phyloP scores from a whole-genome alignment of 2,113 vertebrate genomes.

The Neomonachus schauinslandi region DNA sequence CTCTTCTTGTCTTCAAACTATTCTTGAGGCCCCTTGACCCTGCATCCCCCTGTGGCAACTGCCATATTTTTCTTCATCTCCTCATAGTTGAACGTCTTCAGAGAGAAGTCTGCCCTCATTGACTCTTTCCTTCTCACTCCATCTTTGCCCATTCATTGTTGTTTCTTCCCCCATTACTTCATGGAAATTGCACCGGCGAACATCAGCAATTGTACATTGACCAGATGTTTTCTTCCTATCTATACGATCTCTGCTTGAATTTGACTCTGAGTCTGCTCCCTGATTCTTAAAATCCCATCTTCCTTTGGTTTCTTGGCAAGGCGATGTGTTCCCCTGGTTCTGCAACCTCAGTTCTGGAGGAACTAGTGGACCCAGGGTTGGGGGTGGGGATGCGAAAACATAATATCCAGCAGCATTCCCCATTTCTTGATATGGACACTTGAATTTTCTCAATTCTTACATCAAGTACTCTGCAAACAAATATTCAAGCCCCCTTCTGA shows the following conservation, averaged over 20 bases:
- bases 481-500: neutral
- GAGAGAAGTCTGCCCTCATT: neutral
- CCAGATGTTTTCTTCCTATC: neutral
- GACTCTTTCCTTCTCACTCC: neutral
- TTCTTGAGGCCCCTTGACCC: neutral
- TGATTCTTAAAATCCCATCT: neutral
- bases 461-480: neutral
- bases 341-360: neutral
- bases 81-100: neutral
- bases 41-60: neutral
- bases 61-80: neutral
- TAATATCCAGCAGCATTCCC: too few species aligned
- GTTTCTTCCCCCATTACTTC: neutral
- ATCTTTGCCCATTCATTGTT: neutral
- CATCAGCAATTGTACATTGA: neutral
- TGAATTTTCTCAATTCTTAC: neutral
- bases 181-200: neutral
- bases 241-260: neutral
- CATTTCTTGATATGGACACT: neutral
- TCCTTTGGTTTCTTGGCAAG: neutral
- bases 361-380: neutral
- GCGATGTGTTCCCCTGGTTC: fast-evolving
- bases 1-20: conserved; percentile 1
- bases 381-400: neutral
- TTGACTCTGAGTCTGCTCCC: neutral